These are phyloP conservation scores for Lissonota sp. DNA, from an alignment of 2,888 invertebrate species.

Conservation along the genomic window DNA sequence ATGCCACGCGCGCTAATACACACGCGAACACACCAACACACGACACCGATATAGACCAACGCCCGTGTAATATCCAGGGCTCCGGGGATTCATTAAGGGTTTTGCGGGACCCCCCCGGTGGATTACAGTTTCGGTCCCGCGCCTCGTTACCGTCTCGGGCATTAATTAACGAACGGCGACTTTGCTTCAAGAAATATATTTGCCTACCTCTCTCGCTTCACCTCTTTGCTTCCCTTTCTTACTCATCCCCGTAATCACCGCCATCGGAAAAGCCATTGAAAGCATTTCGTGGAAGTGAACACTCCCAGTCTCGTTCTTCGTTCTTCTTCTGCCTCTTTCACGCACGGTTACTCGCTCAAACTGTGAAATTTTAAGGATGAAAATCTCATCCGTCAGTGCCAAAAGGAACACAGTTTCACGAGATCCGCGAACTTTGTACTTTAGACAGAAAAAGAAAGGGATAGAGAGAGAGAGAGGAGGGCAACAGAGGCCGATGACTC, in stretches of 20 bases:
- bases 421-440: constrained; percentile 53
- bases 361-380: constrained; percentile 50
- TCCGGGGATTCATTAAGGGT: constrained; percentile 64
- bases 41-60: constrained; percentile 38
- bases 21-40: constrained; percentile 22
- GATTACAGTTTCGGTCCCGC: constrained; percentile 64
- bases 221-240: constrained; percentile 35
- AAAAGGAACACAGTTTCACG: constrained; percentile 34
- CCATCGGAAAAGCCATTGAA: constrained; percentile 62
- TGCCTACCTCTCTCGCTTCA: constrained; percentile 59
- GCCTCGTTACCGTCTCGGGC: constrained; percentile 64
- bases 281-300: constrained; percentile 59
- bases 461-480: background rate
- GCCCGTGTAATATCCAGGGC: constrained; percentile 57
- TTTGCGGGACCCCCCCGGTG: constrained; percentile 55
- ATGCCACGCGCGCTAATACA: too few relatives aligned
- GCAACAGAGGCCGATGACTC: constrained; percentile 14
- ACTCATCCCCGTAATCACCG: constrained; percentile 58
- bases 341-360: constrained; percentile 53
- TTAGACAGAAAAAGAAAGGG: constrained; percentile 8
- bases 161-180: constrained; percentile 65
- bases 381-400: constrained; percentile 60
- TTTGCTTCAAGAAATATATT: constrained; percentile 65
- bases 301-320: constrained; percentile 38
- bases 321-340: constrained; percentile 44